These are phyloP conservation scores for Lacanobia oleracea DNA, from an alignment of 2,888 invertebrate genomes.

Conservation along the genomic window DNA sequence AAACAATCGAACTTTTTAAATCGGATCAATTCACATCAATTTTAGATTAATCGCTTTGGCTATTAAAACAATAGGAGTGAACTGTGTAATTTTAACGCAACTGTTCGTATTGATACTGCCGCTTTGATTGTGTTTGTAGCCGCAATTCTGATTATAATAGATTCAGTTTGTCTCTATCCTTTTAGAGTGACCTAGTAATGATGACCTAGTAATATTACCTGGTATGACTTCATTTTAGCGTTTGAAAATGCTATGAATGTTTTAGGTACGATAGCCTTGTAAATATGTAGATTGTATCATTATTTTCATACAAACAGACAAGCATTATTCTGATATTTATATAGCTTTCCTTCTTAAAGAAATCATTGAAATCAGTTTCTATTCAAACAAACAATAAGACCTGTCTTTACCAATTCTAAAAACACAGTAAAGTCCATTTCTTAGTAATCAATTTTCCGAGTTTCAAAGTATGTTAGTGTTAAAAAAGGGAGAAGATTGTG, in stretches of 20 bases:
- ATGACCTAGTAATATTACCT: not conserved
- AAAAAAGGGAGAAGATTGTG: slow-evolving; percentile 41
- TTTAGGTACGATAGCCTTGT: no score
- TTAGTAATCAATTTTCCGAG: slow-evolving; percentile 26
- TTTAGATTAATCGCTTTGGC: slow-evolving; percentile 23
- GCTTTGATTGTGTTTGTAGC: slow-evolving; percentile 48
- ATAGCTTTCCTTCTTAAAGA: not conserved
- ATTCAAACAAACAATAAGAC: not conserved
- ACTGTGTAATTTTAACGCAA: slow-evolving; percentile 24
- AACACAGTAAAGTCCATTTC: not conserved
- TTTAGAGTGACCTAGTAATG: slow-evolving; percentile 16
- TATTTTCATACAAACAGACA: not conserved
- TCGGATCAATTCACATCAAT: slow-evolving; percentile 14
- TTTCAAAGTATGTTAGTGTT: slow-evolving; percentile 36
- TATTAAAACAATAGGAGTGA: slow-evolving; percentile 38
- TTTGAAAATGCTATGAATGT: not conserved
- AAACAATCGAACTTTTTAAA: slow-evolving; percentile 22
- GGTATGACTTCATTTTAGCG: not conserved
- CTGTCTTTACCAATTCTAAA: not conserved
- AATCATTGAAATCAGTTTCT: not conserved
- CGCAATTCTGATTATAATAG: slow-evolving; percentile 41
- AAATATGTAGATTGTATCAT: not conserved
- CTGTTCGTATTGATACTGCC: slow-evolving; percentile 35
- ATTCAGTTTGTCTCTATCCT: slow-evolving; percentile 2
- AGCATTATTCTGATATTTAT: not conserved